Conservation (phyloP, 2,888 invertebrate species). For the Antheraea yamamai region DNA sequence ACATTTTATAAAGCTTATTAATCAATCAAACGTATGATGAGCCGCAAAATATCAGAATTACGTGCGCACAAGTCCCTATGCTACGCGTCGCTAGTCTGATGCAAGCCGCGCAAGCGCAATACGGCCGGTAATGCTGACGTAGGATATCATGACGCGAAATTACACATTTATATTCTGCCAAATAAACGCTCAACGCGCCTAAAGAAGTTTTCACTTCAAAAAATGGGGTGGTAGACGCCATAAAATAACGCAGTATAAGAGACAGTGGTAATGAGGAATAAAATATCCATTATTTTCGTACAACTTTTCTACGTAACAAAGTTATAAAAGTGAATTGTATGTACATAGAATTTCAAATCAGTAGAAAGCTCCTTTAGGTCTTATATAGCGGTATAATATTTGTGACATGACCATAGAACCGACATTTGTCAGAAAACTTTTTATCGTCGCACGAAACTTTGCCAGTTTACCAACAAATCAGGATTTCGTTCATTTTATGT, state of each 20-base stretch:
- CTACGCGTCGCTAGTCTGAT: too few relatives aligned
- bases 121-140: too few relatives aligned
- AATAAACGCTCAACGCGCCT: too few relatives aligned
- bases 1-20: too few relatives aligned
- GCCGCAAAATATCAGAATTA: too few relatives aligned
- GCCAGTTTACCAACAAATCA: background rate
- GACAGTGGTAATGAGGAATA: background rate
- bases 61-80: too few relatives aligned
- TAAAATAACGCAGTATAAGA: background rate
- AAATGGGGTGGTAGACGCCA: too few relatives aligned
- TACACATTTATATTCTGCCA: too few relatives aligned
- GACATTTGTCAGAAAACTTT: conserved; percentile 8
- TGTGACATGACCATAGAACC: background rate
- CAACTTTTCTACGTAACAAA: background rate
- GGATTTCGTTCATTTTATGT: background rate
- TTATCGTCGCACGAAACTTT: background rate
- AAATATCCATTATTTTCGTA: background rate
- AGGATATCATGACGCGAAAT: too few relatives aligned
- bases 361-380: background rate
- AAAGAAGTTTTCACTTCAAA: too few relatives aligned
- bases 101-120: too few relatives aligned
- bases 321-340: background rate
- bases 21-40: too few relatives aligned
- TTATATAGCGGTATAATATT: background rate
- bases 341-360: background rate